Evolutionary conservation across 2,113 vertebrate genomes (phyloP).

Genomic region (Carollia perspicillata): DNA sequence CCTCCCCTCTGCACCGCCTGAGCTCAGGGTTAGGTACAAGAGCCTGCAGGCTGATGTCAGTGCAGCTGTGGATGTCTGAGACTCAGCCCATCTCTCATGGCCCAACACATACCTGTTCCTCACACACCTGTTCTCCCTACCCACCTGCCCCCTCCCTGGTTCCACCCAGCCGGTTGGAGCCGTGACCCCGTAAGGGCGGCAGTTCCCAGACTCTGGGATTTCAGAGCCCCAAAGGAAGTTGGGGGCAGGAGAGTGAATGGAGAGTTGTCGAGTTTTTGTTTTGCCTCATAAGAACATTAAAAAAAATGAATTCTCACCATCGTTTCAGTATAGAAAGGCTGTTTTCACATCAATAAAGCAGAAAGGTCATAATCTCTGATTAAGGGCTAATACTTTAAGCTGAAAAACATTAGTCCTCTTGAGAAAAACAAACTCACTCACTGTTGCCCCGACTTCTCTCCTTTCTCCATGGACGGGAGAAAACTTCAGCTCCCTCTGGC

Average conservation of each 20-base stretch:
- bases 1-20: conserved; percentile 22
- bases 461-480: not conserved
- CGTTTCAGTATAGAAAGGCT: conserved; percentile 20
- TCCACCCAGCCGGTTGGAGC: not conserved
- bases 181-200: not conserved
- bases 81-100: not conserved
- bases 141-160: not conserved
- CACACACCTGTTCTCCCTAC: not conserved
- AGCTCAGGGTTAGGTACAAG: conserved; percentile 59
- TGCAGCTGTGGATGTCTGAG: not conserved
- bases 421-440: not conserved
- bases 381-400: conserved; percentile 16
- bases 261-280: not conserved
- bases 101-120: no score
- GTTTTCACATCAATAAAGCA: conserved; percentile 26
- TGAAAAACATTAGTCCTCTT: not conserved
- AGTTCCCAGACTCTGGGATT: not conserved
- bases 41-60: not conserved
- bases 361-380: conserved; percentile 26
- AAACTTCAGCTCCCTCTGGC: not conserved
- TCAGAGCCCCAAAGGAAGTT: conserved; percentile 27
- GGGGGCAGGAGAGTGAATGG: not conserved
- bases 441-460: not conserved
- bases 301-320: not conserved
- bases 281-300: conserved; percentile 6